Percentiles rank a stretch among this genome's conserved stretches.
Conservation (phyloP, 2,888 invertebrate genomes). For the Brachyptera risi region DNA sequence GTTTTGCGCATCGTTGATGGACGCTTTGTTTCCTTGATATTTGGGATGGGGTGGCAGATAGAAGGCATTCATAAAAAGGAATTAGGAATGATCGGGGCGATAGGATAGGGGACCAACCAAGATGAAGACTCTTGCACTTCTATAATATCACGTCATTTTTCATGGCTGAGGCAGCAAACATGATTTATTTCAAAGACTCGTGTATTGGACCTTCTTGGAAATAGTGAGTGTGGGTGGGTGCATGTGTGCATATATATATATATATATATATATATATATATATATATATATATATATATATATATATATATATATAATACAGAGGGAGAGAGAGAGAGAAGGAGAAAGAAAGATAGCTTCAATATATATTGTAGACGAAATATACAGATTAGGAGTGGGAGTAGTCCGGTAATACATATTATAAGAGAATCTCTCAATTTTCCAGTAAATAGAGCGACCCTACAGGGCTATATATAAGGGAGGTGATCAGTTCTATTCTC, state of each 20-base stretch:
- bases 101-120: background rate
- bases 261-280: too few species aligned
- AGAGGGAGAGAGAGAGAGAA: background rate
- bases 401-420: too few species aligned
- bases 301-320: too few species aligned
- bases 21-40: constrained; percentile 12
- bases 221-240: too few species aligned
- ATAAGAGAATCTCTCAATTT: constrained; percentile 22
- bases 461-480: too few species aligned
- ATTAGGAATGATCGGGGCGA: constrained; percentile 17
- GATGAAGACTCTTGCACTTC: constrained; percentile 21
- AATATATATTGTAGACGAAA: too few species aligned
- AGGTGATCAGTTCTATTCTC: too few species aligned
- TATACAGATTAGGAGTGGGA: too few species aligned
- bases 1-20: constrained; percentile 19
- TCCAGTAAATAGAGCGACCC: constrained; percentile 16
- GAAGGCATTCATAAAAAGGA: constrained; percentile 18
- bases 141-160: constrained; percentile 20
- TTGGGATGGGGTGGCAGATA: constrained; percentile 5
- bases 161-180: constrained; percentile 17
- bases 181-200: constrained; percentile 21
- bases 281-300: too few species aligned
- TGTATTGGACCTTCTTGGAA: too few species aligned
- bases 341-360: background rate
- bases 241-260: too few species aligned